phyloP scores from a whole-genome alignment of 2,888 invertebrate species.

The Elysia crispata region DNA sequence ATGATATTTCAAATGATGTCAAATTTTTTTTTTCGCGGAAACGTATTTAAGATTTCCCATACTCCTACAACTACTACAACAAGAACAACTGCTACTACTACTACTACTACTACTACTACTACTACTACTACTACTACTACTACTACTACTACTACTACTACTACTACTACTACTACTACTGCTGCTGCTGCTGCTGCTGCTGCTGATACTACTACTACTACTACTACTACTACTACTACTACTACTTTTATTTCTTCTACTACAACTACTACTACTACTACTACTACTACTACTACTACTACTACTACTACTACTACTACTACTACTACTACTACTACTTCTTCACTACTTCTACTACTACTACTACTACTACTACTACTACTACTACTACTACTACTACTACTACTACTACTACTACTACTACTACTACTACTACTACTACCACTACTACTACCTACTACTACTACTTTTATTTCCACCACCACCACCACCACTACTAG shows the following conservation, averaged over 20 bases:
- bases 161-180: constrained; percentile 35
- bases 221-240: too few species aligned
- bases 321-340: constrained; percentile 4
- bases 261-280: constrained; percentile 18
- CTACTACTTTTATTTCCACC: too few species aligned
- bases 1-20: too few species aligned
- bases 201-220: too few species aligned
- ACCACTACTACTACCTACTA: too few species aligned
- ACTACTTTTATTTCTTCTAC: too few species aligned
- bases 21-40: too few species aligned
- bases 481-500: too few species aligned
- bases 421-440: constrained; percentile 32
- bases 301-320: constrained; percentile 9
- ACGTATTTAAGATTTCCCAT: too few species aligned
- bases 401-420: constrained; percentile 19
- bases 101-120: constrained; percentile 27
- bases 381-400: constrained; percentile 28
- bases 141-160: constrained; percentile 30
- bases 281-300: constrained; percentile 9
- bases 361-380: constrained; percentile 27
- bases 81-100: too few species aligned
- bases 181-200: not conserved
- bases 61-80: constrained; percentile 24
- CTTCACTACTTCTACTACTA: constrained; percentile 3
- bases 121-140: constrained; percentile 20